Evolutionary conservation across 2,888 invertebrate species (phyloP).

Genomic region (Netelia melanura): DNA sequence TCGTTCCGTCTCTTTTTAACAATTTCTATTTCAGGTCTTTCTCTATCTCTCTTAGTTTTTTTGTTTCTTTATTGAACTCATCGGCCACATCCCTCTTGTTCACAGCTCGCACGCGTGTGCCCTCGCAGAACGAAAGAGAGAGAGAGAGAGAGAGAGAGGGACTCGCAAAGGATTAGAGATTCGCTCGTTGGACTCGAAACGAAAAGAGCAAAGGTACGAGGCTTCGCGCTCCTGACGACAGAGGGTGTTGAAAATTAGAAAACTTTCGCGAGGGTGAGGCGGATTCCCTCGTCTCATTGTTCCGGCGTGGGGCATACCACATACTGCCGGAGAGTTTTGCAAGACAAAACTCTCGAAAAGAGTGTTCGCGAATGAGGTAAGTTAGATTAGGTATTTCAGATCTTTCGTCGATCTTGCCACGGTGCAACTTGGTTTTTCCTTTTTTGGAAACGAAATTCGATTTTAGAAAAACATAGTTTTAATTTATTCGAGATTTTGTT

Average conservation of each 20-base stretch:
- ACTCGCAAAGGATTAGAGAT: background rate
- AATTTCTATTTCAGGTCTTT: background rate
- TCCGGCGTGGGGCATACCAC: constrained; percentile 49
- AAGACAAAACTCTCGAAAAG: background rate
- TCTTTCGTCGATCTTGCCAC: no score
- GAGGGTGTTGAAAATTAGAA: constrained; percentile 81
- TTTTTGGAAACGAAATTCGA: no score
- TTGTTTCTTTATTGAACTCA: constrained; percentile 17
- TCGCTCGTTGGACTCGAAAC: constrained; percentile 11
- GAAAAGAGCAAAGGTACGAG: constrained; percentile 65
- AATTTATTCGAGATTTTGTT: no score
- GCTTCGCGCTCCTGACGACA: constrained; percentile 34
- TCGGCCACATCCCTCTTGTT: background rate
- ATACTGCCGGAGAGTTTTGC: background rate
- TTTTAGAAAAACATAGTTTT: no score
- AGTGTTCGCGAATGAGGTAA: background rate
- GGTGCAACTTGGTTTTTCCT: no score
- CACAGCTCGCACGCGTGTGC: constrained; percentile 10
- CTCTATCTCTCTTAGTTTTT: background rate
- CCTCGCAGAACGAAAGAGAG: background rate
- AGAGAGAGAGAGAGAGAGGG: no score
- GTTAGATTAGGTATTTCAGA: background rate
- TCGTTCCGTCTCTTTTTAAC: background rate
- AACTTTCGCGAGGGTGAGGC: constrained; percentile 66
- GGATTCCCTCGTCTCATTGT: constrained; percentile 83